A percentile compares a stretch with the other conserved stretches of the same genome.
Conservation (phyloP, 2,888 invertebrate genomes). For the Standfussiana lucernea region DNA sequence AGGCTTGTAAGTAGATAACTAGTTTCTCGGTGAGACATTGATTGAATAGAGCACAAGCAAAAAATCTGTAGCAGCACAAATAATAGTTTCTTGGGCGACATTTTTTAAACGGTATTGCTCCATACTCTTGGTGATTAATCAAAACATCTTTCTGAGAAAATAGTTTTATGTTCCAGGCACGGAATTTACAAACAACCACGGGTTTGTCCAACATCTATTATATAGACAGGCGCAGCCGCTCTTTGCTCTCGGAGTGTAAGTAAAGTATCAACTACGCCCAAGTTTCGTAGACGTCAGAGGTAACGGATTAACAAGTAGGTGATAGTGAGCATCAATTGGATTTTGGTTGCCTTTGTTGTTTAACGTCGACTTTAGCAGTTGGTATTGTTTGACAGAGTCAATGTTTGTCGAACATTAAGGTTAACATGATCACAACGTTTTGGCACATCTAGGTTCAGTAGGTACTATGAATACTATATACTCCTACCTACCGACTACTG, state of each 20-base stretch:
- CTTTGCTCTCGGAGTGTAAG: conserved; percentile 30
- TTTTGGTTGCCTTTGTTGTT: conserved; percentile 40
- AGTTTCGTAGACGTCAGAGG: conserved; percentile 25
- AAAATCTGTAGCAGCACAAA: conserved; percentile 12
- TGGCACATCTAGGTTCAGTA: background rate
- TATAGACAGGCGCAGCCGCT: conserved; percentile 12
- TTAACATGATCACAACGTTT: conserved; percentile 28
- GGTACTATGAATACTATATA: too few species aligned
- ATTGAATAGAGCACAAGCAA: conserved; percentile 12
- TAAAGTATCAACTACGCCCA: conserved; percentile 35
- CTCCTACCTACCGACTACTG: background rate
- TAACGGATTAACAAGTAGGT: conserved; percentile 39
- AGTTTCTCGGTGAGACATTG: conserved; percentile 6
- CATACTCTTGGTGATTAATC: conserved; percentile 33
- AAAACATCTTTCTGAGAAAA: conserved; percentile 34
- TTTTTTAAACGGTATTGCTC: conserved; percentile 34
- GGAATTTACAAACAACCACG: conserved; percentile 15
- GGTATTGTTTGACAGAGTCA: conserved; percentile 31
- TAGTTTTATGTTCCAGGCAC: conserved; percentile 30
- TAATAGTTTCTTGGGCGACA: conserved; percentile 2
- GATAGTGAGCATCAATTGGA: conserved; percentile 25
- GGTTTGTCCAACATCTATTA: conserved; percentile 16
- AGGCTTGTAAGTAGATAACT: conserved; percentile 2
- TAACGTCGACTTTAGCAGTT: conserved; percentile 16
- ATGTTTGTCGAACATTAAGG: conserved; percentile 27